These are phyloP conservation scores for Microtus richardsoni DNA, from an alignment of 2,113 vertebrate genomes.

Conservation along the genomic window DNA sequence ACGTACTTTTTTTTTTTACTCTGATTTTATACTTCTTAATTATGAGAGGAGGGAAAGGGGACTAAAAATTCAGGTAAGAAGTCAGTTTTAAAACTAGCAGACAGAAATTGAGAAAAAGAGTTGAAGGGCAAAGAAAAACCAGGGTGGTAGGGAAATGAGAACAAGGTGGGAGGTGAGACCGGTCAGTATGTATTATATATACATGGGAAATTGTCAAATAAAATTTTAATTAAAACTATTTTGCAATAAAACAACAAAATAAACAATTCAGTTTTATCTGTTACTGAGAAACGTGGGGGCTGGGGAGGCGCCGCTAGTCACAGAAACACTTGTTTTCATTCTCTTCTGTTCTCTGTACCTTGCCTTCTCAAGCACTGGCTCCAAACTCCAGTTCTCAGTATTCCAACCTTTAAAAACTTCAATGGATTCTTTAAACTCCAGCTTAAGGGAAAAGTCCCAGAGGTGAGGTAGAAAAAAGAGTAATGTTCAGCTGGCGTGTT, in stretches of 20 bases:
- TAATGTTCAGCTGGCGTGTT: neutral
- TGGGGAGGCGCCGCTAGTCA: neutral
- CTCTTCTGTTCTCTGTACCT: neutral
- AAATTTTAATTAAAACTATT: neutral
- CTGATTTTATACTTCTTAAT: constrained; percentile 5
- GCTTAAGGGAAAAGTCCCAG: neutral
- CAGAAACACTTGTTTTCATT: neutral
- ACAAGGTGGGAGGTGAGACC: fast-evolving
- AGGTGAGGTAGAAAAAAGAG: neutral
- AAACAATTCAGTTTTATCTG: neutral
- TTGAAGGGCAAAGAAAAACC: neutral
- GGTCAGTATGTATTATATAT: neutral
- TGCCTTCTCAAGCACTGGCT: neutral
- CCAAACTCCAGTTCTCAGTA: neutral
- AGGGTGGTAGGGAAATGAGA: neutral
- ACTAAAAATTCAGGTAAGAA: neutral
- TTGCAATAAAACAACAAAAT: neutral
- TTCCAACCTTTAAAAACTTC: constrained; percentile 39
- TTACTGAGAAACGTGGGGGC: neutral
- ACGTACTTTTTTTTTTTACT: neutral
- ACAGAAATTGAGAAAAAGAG: neutral
- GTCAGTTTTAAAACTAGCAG: neutral
- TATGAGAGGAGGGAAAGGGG: neutral
- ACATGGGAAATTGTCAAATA: neutral
- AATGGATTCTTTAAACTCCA: neutral